Evolutionary conservation across 2,888 invertebrate genomes (phyloP), one percentile per base, ranked within the genome.

Genomic region (Cheilosia vulpina): DNA sequence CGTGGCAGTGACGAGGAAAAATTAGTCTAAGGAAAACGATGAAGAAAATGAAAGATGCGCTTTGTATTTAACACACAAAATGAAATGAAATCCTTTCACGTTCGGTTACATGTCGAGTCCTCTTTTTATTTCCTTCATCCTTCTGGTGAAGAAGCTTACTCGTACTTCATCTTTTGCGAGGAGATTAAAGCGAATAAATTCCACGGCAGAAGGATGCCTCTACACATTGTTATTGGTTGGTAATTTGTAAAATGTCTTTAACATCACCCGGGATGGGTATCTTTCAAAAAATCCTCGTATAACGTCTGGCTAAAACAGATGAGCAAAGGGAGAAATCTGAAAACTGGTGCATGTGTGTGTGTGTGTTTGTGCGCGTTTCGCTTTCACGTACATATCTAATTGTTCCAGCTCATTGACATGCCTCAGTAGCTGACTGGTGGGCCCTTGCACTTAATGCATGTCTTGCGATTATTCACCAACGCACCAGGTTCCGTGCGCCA

Each of bases 1-100:
- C 57, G 63, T 84, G 75, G 75, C 45, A 77, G 72, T 85, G 85
- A 85, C 81, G 81, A 81, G 85, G 85, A 85, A 85, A 85, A 85
- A 85, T 85, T 85, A 85, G 85, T 85, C 81, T 85, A 68, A 85
- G 72, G 57, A 76, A 76, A 85, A 72, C 76, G 85, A 72, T 80
- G 68, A 81, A 85, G 85, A 85, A 85, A 85, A 85, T 85, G 85
- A 85, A 85, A 77, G 81, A 85, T 85, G 85, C 77, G 76, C 84
- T 84, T 84, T 84, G 84, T 84, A 81, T 81, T 80, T 77, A 81
- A 85, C 81, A 85, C 80, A 85, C 85, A 85, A 80, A 85, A 85
- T 85, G 71, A 81, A 85, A 81, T 72, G 76, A 81, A 81, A 85
- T 85, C 81, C 81, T 85, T 85, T 81, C 81, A 85, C 81, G 85